A percentile compares a stretch with the other conserved stretches of the same genome.
These are phyloP conservation scores for Sycophila texana DNA, from an alignment of 2,888 invertebrate genomes.

Conservation along the genomic window DNA sequence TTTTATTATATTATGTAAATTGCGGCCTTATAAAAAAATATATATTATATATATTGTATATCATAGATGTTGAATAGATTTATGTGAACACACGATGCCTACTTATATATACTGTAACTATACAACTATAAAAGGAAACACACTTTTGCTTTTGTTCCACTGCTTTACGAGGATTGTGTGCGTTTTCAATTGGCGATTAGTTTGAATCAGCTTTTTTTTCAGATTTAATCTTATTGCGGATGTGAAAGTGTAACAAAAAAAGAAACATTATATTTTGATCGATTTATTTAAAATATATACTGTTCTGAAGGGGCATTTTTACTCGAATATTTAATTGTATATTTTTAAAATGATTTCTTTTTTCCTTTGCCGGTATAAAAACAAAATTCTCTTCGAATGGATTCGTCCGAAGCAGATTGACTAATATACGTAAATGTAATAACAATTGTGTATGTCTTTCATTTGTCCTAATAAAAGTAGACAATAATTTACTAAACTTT, in stretches of 20 bases:
- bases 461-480: conserved; percentile 53
- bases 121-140: conserved; percentile 5
- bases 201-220: conserved; percentile 3
- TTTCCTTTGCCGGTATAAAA: conserved; percentile 8
- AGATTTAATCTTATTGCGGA: conserved; percentile 11
- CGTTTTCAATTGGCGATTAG: conserved; percentile 24
- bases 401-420: conserved; percentile 16
- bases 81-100: conserved; percentile 54
- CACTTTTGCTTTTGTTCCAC: conserved; percentile 48
- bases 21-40: conserved; percentile 52
- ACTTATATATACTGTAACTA: conserved; percentile 43
- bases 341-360: conserved; percentile 24
- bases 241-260: conserved; percentile 3
- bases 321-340: conserved; percentile 11
- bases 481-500: conserved; percentile 46
- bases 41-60: conserved; percentile 44
- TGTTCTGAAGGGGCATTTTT: conserved; percentile 1
- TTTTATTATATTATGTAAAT: conserved; percentile 56
- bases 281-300: conserved; percentile 16
- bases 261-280: conserved; percentile 12
- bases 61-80: conserved; percentile 54
- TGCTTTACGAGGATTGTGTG: conserved; percentile 38
- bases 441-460: conserved; percentile 47
- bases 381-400: conserved; percentile 10
- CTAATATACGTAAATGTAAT: conserved; percentile 38